Conservation (phyloP, 2,888 invertebrate species). For the Drosophila longiperda region DNA sequence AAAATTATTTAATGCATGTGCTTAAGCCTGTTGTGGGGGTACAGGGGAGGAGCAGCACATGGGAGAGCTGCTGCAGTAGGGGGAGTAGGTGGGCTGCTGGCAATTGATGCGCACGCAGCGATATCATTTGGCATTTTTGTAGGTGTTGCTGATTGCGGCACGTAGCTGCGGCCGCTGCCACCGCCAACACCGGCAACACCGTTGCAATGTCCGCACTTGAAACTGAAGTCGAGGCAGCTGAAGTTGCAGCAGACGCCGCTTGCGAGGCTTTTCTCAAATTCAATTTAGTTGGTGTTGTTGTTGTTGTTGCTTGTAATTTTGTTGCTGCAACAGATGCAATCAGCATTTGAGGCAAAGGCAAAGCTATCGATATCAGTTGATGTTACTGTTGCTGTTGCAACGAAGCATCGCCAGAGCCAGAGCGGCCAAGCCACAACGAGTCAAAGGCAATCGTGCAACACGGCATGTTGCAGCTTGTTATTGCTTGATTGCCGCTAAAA, state of each 20-base stretch:
- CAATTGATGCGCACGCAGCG: conserved; percentile 76
- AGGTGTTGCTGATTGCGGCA: conserved; percentile 80
- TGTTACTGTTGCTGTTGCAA: conserved; percentile 52
- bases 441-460: conserved; percentile 81
- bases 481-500: conserved; percentile 80
- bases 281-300: conserved; percentile 69
- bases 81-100: conserved; percentile 59
- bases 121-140: conserved; percentile 78
- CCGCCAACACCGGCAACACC: conserved; percentile 8
- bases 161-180: conserved; percentile 57
- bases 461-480: conserved; percentile 80
- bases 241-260: conserved; percentile 28
- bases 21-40: conserved; percentile 45
- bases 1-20: conserved; percentile 81
- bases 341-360: conserved; percentile 74
- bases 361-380: conserved; percentile 79
- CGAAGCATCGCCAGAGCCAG: conserved; percentile 32
- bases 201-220: conserved; percentile 59
- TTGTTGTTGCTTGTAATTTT: conserved; percentile 74
- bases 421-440: conserved; percentile 50
- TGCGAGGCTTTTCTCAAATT: conserved; percentile 68
- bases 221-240: conserved; percentile 42
- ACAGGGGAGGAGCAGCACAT: background rate
- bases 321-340: conserved; percentile 80
- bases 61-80: background rate